Percentiles rank a stretch among this genome's conserved stretches.
These are phyloP conservation scores for Falcunculus frontatus DNA, from an alignment of 2,113 vertebrate genomes.

Conservation along the genomic window DNA sequence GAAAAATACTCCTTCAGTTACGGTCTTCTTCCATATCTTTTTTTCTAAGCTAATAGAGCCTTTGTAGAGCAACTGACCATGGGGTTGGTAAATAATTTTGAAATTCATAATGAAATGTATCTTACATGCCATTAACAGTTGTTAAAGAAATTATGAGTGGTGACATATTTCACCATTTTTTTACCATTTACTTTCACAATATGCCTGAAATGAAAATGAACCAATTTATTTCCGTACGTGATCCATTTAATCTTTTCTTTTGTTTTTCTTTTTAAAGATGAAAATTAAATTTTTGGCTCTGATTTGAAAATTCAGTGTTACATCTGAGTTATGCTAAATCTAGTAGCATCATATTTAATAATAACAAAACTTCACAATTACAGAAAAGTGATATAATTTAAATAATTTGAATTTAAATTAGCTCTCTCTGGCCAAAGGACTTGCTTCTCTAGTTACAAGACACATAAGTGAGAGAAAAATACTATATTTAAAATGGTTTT, in stretches of 20 bases:
- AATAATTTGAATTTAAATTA: neutral
- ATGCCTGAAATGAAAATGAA: neutral
- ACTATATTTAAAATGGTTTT: neutral
- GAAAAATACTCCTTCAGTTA: neutral
- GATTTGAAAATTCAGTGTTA: neutral
- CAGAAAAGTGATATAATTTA: neutral
- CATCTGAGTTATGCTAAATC: neutral
- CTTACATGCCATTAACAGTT: neutral
- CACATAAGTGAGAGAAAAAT: neutral
- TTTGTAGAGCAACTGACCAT: neutral
- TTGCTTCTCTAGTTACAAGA: neutral
- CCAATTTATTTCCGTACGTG: neutral
- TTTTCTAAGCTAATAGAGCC: neutral
- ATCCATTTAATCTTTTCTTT: neutral
- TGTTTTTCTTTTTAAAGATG: neutral
- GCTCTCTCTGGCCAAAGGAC: neutral
- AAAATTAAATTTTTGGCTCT: neutral
- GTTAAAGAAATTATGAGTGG: neutral
- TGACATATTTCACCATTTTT: neutral
- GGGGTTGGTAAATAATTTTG: neutral
- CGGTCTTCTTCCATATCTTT: neutral
- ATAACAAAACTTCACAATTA: neutral
- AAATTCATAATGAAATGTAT: neutral
- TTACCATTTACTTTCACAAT: neutral
- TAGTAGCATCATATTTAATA: neutral